Conservation (phyloP, 2,113 vertebrate genomes). For the Neodon shergylaensis region DNA sequence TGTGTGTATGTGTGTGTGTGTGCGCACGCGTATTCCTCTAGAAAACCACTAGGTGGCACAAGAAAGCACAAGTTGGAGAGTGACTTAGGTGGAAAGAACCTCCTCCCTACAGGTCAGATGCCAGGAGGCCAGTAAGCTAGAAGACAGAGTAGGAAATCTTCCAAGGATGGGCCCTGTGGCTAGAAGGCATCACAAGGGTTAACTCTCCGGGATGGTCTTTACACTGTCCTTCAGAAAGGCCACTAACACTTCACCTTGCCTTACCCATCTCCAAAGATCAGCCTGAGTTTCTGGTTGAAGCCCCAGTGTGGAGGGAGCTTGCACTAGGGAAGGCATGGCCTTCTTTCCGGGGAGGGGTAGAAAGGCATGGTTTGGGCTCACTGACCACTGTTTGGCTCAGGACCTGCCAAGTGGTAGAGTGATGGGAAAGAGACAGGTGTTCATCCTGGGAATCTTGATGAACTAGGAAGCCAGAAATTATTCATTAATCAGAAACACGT, state of each 20-base stretch:
- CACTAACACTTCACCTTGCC: not conserved
- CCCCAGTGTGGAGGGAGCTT: fast-evolving
- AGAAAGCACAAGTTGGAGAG: not conserved
- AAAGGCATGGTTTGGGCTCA: not conserved
- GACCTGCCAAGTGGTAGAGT: not conserved
- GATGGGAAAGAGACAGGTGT: not conserved
- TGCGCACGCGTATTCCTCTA: not conserved
- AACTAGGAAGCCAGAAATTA: slow-evolving; percentile 47
- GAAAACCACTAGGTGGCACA: slow-evolving; percentile 34
- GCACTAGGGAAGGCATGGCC: fast-evolving
- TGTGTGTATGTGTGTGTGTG: not conserved
- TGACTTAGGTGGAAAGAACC: too few species aligned
- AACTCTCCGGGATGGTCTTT: not conserved
- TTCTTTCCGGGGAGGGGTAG: not conserved
- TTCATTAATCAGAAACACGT: slow-evolving; percentile 15
- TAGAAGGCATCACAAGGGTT: not conserved
- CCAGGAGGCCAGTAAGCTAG: not conserved
- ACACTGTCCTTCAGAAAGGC: not conserved
- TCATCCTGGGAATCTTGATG: slow-evolving; percentile 12
- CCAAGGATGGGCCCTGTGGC: not conserved
- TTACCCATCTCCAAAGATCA: not conserved
- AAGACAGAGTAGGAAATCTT: not conserved
- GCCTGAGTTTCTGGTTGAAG: not conserved
- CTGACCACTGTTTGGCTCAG: not conserved
- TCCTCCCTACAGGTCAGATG: not conserved